phyloP scores from a whole-genome alignment of 2,797 vertebrate species.

The Phyllotis vaccarum region DNA sequence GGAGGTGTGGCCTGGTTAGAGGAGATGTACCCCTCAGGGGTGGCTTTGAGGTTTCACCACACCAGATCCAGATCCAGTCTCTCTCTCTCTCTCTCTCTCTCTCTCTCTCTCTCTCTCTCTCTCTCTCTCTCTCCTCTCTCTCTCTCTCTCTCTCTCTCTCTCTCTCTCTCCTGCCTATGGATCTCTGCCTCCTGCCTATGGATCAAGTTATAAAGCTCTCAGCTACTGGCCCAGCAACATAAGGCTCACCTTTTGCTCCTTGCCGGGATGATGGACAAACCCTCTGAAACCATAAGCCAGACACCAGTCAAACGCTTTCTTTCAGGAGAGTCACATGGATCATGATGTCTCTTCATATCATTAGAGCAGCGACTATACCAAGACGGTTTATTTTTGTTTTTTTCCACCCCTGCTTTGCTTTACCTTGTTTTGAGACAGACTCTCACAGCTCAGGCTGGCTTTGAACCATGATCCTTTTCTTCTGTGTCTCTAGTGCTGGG shows the following conservation, averaged over 20 bases:
- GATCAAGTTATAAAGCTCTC: not conserved
- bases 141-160: too few species aligned
- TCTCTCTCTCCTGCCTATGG: not conserved
- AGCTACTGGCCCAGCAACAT: not conserved
- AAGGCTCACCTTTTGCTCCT: too few species aligned
- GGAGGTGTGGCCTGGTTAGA: not conserved
- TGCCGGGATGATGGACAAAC: not conserved
- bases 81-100: not conserved
- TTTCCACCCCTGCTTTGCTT: not conserved
- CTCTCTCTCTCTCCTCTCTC: too few species aligned
- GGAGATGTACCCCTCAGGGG: not conserved
- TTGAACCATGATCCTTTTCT: not conserved
- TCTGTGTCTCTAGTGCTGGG: not conserved
- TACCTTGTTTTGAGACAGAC: not conserved
- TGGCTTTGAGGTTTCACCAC: not conserved
- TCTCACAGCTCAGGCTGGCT: not conserved
- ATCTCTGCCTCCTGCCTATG: not conserved
- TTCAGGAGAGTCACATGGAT: not conserved
- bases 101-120: not conserved
- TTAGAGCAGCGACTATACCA: not conserved
- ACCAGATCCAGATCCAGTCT: too few species aligned
- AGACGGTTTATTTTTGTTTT: not conserved
- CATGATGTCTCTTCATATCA: not conserved
- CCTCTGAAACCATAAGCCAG: not conserved
- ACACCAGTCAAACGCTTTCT: not conserved